Evolutionary conservation across 1,140 invertebrate species (phyloP).

Genomic region (Drosophila tsacasi): DNA sequence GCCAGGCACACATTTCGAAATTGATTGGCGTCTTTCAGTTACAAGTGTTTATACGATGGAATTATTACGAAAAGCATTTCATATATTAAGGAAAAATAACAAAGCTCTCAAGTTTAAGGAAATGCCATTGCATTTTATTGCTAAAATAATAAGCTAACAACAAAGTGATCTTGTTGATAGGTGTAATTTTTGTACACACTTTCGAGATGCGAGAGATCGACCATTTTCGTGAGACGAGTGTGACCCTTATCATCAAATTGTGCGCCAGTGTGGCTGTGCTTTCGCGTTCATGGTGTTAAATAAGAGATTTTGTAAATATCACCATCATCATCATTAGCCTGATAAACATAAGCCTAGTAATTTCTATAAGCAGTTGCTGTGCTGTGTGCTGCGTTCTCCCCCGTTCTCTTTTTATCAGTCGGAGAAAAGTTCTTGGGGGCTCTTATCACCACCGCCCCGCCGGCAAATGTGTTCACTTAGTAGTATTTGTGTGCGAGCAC

Average conservation of each 20-base stretch:
- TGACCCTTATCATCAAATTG: not conserved
- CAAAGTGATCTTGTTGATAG: not conserved
- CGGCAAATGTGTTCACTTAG: constrained; percentile 20
- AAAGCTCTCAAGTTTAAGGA: not conserved
- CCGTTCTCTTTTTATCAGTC: constrained; percentile 18
- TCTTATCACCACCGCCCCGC: constrained; percentile 58
- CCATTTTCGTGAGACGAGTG: not conserved
- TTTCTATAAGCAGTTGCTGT: constrained; percentile 16
- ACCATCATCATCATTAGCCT: constrained; percentile 1
- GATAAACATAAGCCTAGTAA: constrained; percentile 25
- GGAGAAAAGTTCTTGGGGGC: constrained; percentile 57
- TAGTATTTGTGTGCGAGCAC: constrained; percentile 40
- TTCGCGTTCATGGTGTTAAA: not conserved
- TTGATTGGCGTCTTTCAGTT: constrained; percentile 8
- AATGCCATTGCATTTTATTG: not conserved
- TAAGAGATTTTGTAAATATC: constrained; percentile 17
- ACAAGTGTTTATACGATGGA: constrained; percentile 5
- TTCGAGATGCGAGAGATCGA: not conserved
- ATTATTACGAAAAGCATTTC: constrained; percentile 2
- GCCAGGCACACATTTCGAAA: constrained; percentile 18
- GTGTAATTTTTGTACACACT: not conserved
- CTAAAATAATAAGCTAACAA: not conserved
- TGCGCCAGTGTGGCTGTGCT: constrained; percentile 16
- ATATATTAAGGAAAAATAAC: not conserved
- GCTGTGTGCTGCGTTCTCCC: not conserved